These are phyloP conservation scores for Callocephalon fimbriatum DNA, from an alignment of 2,113 vertebrate genomes.

Conservation along the genomic window DNA sequence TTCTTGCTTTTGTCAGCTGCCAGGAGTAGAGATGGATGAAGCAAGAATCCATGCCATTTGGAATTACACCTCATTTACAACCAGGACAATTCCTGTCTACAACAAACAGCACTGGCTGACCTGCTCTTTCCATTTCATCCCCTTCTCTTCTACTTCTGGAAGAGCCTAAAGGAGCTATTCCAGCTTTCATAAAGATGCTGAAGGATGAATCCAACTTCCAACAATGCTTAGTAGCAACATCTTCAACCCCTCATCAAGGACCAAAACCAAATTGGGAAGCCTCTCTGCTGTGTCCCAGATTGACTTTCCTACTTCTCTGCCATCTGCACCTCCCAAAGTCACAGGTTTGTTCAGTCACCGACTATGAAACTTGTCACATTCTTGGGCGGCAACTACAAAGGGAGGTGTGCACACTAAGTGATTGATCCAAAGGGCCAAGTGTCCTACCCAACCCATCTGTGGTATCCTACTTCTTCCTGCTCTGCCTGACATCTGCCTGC, in stretches of 20 bases:
- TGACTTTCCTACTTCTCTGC: background rate
- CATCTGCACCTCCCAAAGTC: background rate
- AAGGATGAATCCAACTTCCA: background rate
- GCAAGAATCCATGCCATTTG: background rate
- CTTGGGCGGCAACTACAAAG: background rate
- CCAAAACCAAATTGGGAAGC: background rate
- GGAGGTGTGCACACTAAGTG: fast-evolving
- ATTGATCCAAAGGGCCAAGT: background rate
- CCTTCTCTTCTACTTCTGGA: background rate
- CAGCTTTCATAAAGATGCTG: background rate
- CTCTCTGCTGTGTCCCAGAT: background rate
- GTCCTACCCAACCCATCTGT: background rate
- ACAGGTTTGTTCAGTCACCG: background rate
- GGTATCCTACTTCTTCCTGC: background rate
- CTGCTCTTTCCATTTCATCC: background rate
- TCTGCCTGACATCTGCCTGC: background rate
- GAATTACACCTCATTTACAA: background rate
- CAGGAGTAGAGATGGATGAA: background rate
- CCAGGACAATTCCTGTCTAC: background rate
- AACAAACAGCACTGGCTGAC: background rate
- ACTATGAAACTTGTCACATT: background rate
- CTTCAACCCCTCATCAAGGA: background rate
- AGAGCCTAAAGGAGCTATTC: background rate
- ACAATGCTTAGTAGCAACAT: background rate
- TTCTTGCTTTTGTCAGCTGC: background rate